A percentile compares a stretch with the other conserved stretches of the same genome.
Conservation (phyloP, 37 sponge, comb jelly and placozoan species). For the Ianthella basta region DNA sequence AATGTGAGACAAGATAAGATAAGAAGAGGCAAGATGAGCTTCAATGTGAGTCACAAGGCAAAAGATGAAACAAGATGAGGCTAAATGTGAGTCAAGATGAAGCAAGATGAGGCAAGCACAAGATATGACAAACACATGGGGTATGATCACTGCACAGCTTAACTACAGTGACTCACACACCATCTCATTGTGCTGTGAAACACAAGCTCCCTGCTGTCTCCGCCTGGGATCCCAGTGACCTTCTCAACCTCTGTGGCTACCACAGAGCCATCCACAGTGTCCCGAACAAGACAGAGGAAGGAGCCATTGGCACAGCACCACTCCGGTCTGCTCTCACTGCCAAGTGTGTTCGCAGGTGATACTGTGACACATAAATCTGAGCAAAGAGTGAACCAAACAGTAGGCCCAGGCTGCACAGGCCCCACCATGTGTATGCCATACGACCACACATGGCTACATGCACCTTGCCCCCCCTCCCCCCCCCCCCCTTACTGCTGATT, state of each 20-base stretch:
- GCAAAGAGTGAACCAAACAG: neutral
- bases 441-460: too few species aligned
- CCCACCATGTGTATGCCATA: too few species aligned
- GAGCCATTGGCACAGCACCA: neutral
- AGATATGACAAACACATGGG: too few species aligned
- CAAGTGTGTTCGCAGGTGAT: neutral
- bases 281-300: neutral
- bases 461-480: too few species aligned
- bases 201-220: neutral
- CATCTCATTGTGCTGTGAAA: slow-evolving; percentile 10
- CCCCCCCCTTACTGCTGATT: neutral
- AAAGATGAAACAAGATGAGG: too few species aligned
- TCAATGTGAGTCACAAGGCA: too few species aligned
- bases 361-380: neutral
- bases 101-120: too few species aligned
- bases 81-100: too few species aligned
- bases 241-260: slow-evolving; percentile 4
- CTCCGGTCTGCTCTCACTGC: neutral
- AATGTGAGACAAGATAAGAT: too few species aligned
- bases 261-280: neutral
- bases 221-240: neutral
- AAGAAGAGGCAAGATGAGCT: too few species aligned
- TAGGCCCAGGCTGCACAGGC: too few species aligned
- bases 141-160: too few species aligned
- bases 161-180: slow-evolving; percentile 3